These are phyloP conservation scores for Catostylus mosaicus DNA, from an alignment of 30 jellyfish, hydroid and myxozoan species.

Conservation along the genomic window DNA sequence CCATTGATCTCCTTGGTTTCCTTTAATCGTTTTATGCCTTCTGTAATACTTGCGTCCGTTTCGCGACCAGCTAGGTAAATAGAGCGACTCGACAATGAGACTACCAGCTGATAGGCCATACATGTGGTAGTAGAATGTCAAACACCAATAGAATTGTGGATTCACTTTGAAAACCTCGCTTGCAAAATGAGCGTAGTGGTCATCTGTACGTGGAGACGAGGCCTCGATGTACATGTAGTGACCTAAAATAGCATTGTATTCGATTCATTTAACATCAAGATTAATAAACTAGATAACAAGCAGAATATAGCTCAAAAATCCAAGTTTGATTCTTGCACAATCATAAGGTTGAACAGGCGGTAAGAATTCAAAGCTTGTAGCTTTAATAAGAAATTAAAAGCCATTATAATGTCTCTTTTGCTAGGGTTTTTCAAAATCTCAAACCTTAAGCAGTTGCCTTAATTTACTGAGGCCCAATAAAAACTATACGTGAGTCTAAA, in stretches of 20 bases:
- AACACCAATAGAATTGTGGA: conserved; percentile 95
- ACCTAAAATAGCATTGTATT: conserved; percentile 75
- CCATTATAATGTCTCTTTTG: too few species aligned
- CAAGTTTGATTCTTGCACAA: too few species aligned
- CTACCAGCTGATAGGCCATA: conserved; percentile 78
- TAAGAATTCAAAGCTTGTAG: too few species aligned
- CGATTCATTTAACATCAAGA: too few species aligned
- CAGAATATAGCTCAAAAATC: too few species aligned
- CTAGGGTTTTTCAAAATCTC: too few species aligned
- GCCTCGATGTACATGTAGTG: conserved; percentile 92
- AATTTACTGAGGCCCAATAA: too few species aligned
- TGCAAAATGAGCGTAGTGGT: conserved; percentile 77
- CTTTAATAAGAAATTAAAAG: too few species aligned
- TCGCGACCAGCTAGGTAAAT: conserved; percentile 68
- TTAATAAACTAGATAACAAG: background rate
- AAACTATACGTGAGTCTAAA: too few species aligned
- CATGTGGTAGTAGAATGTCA: conserved; percentile 95
- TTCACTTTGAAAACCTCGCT: conserved; percentile 91
- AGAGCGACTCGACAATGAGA: conserved; percentile 77
- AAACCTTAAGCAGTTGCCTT: too few species aligned
- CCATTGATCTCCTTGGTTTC: conserved; percentile 87
- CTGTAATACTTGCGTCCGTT: conserved; percentile 67
- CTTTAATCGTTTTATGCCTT: conserved; percentile 52
- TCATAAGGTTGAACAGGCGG: too few species aligned
- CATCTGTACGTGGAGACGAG: conserved; percentile 85